A percentile compares a stretch with the other conserved stretches of the same genome.
Evolutionary conservation across 2,797 vertebrate species (phyloP).

Genomic region (Hemitrygon akajei): DNA sequence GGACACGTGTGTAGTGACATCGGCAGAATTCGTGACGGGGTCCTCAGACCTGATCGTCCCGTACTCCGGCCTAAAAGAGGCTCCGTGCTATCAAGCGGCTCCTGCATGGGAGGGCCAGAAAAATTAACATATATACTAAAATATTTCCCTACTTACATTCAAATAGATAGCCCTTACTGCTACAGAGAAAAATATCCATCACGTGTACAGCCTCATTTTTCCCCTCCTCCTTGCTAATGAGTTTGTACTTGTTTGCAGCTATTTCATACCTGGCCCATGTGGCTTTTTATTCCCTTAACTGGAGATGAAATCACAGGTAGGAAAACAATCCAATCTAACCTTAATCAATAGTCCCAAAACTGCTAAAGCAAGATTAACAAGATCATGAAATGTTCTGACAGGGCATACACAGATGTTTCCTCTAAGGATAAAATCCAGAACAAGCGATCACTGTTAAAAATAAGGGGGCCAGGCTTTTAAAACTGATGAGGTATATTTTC

Average conservation of each 20-base stretch:
- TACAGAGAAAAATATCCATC: not conserved
- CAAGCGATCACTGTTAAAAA: no score
- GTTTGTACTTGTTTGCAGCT: not conserved
- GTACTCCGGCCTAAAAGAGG: slow-evolving; percentile 31
- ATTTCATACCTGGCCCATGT: not conserved
- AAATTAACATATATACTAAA: not conserved
- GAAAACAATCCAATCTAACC: not conserved
- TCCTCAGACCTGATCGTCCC: slow-evolving; percentile 16
- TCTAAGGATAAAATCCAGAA: no score
- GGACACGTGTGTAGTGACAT: slow-evolving; percentile 14
- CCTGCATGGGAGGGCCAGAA: not conserved
- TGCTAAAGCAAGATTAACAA: no score
- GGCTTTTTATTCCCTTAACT: not conserved
- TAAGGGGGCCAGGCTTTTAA: no score
- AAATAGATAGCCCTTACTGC: not conserved
- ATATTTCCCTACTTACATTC: not conserved
- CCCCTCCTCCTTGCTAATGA: not conserved
- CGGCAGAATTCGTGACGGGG: not conserved
- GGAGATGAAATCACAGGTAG: not conserved
- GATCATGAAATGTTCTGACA: no score
- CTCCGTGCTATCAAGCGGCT: slow-evolving; percentile 3
- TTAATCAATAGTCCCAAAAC: not conserved
- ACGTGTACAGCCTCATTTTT: not conserved
- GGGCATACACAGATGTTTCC: no score
- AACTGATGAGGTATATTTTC: no score